Percentiles rank a stretch among this genome's conserved stretches.
Evolutionary conservation across 2,888 invertebrate species (phyloP).

Genomic region (Conistra vaccinii): DNA sequence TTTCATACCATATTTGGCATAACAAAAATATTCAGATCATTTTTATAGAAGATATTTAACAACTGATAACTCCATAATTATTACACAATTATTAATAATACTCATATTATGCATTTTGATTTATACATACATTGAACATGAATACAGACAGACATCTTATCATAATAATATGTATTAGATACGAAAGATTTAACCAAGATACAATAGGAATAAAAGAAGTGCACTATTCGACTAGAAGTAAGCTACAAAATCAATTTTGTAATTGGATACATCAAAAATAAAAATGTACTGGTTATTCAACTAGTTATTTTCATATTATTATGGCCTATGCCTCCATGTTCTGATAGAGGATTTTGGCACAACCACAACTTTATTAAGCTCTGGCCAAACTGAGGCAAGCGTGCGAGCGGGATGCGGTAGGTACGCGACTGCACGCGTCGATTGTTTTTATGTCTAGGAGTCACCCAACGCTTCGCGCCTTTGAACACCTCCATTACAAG

Average conservation of each 20-base stretch:
- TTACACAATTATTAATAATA: conserved; percentile 65
- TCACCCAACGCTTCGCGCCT: not conserved
- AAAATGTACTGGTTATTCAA: conserved; percentile 15
- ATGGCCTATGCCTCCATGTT: conserved; percentile 27
- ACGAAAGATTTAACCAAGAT: conserved; percentile 44
- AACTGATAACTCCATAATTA: conserved; percentile 70
- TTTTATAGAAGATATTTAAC: conserved; percentile 73
- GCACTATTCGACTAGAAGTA: conserved; percentile 64
- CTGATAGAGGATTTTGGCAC: conserved; percentile 44
- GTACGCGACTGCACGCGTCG: not conserved
- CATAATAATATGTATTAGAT: conserved; percentile 50
- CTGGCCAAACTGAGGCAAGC: not conserved
- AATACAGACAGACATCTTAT: conserved; percentile 56
- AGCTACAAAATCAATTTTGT: conserved; percentile 47
- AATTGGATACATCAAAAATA: conserved; percentile 21
- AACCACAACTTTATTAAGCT: conserved; percentile 24
- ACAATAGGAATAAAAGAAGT: conserved; percentile 48
- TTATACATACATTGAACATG: conserved; percentile 55
- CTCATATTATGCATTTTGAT: conserved; percentile 64
- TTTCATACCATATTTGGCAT: conserved; percentile 82
- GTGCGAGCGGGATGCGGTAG: not conserved
- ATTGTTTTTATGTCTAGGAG: not conserved
- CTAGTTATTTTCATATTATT: conserved; percentile 4
- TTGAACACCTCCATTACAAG: not conserved
- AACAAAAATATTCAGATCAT: conserved; percentile 89